Percentiles rank a stretch among this genome's conserved stretches.
Evolutionary conservation across 37 sponge, comb jelly and placozoan genomes (phyloP).

Genomic region (Spongilla lacustris): DNA sequence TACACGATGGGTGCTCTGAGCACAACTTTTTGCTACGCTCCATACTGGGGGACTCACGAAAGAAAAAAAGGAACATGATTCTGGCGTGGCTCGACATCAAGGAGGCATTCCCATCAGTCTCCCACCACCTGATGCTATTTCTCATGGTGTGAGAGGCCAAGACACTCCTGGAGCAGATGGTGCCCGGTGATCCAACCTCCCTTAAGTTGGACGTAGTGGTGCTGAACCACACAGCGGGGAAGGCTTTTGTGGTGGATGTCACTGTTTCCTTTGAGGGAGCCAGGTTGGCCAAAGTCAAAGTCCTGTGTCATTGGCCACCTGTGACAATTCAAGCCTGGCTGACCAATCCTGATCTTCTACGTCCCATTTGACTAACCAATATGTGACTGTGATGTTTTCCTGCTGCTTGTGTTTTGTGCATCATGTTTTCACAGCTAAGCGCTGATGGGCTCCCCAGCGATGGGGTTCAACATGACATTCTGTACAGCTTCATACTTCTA

Average conservation of each 20-base stretch:
- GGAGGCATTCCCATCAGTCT: slow-evolving; percentile 46
- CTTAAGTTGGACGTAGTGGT: slow-evolving; percentile 14
- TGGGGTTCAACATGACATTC: no score
- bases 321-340: no score
- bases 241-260: slow-evolving; percentile 16
- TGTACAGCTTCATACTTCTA: no score
- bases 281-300: background rate
- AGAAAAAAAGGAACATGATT: slow-evolving; percentile 15
- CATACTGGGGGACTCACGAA: slow-evolving; percentile 9
- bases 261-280: slow-evolving; percentile 12
- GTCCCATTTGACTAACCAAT: no score
- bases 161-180: slow-evolving; percentile 1
- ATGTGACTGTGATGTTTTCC: no score
- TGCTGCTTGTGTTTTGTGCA: no score
- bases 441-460: no score
- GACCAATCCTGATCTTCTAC: no score
- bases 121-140: slow-evolving; percentile 7
- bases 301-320: no score
- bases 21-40: slow-evolving; percentile 31
- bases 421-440: no score
- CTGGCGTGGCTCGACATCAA: slow-evolving; percentile 44
- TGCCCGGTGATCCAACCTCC: background rate
- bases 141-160: background rate
- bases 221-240: background rate
- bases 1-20: slow-evolving; percentile 30